Evolutionary conservation across 2,888 invertebrate species (phyloP), one percentile per base, ranked within the genome.

Genomic region (Pterostichus niger): DNA sequence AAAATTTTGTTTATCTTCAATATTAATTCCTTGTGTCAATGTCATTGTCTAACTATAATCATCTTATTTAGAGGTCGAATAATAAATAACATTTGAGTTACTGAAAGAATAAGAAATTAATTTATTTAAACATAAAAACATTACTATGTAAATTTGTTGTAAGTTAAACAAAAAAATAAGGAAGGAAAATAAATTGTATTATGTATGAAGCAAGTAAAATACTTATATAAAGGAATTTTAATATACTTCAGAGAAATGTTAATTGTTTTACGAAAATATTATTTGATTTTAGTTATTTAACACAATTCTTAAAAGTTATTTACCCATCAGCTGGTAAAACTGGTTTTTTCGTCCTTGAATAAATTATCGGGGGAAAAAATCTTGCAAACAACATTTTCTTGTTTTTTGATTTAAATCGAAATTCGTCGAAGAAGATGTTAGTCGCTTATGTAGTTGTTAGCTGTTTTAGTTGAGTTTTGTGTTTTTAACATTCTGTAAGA

Each of bases 361-460:
- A 56, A 78, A 35, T 54, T 78, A 59, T 54, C 77, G 15, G 77
- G 31, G 40, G 40, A 49, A 81, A 81, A 81, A 81, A 81, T 71
- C 35, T 15, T 7, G 54, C 71, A 71, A 49, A 71, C 81, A 80
- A 80, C 80, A 81, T 54, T 68, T 81, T 80, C 68, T 81, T 71
- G 71, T 81, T 81, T 81, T 81, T 71, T 54, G 44, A 71, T 81
- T 81, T 52, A 46, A 81, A 81, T 71, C 77, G 35, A 78, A 78
- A 78, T 59, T 78, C 59, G 77, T 78, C 59, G 59, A 44, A 64
- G 73, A 73, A 59, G 77, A 59, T 59, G 40, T 44, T 68, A 76
- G 76, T 68, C 17, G 68, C 15, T 11, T 44, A 13, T 24, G 33
- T 75, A 49, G 49, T 54, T 76, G 52, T 24, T 54, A 31, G 33